These are phyloP conservation scores for Penaeus japonicus DNA, from an alignment of 1,140 invertebrate species.

Conservation along the genomic window DNA sequence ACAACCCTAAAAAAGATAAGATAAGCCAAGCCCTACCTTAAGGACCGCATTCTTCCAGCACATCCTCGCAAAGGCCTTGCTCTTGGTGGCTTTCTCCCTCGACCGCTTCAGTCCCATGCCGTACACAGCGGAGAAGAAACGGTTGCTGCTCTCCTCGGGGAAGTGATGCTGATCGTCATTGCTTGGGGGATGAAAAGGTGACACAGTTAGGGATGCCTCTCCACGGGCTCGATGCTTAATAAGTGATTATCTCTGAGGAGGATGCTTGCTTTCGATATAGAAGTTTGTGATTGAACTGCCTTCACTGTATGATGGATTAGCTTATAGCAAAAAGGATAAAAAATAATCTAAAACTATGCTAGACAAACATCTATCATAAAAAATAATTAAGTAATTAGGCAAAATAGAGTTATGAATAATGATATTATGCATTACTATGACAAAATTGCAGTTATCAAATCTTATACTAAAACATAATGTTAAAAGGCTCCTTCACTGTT, in stretches of 20 bases:
- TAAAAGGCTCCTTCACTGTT: too few relatives aligned
- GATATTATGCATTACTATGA: neutral
- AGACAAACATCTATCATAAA: neutral
- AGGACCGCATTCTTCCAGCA: conserved; percentile 49
- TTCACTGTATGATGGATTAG: too few relatives aligned
- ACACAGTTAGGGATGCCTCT: too few relatives aligned
- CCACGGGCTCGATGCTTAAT: too few relatives aligned
- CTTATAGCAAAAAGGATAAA: too few relatives aligned
- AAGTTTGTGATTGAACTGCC: too few relatives aligned
- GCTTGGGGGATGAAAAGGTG: neutral
- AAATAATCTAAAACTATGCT: too few relatives aligned
- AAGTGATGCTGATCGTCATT: conserved; percentile 16
- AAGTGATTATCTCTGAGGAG: too few relatives aligned
- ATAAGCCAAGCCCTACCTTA: conserved; percentile 7
- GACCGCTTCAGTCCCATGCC: conserved; percentile 20
- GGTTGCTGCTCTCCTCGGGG: neutral
- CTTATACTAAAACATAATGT: too few relatives aligned
- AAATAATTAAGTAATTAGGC: neutral
- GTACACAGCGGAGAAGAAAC: conserved; percentile 42
- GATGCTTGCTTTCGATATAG: too few relatives aligned
- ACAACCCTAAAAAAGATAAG: neutral
- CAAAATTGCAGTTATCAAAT: neutral
- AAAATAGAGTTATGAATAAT: neutral
- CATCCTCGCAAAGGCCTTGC: conserved; percentile 29
- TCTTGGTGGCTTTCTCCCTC: conserved; percentile 14